Evolutionary conservation across 2,888 invertebrate genomes (phyloP).

Genomic region (Sycophila texana): DNA sequence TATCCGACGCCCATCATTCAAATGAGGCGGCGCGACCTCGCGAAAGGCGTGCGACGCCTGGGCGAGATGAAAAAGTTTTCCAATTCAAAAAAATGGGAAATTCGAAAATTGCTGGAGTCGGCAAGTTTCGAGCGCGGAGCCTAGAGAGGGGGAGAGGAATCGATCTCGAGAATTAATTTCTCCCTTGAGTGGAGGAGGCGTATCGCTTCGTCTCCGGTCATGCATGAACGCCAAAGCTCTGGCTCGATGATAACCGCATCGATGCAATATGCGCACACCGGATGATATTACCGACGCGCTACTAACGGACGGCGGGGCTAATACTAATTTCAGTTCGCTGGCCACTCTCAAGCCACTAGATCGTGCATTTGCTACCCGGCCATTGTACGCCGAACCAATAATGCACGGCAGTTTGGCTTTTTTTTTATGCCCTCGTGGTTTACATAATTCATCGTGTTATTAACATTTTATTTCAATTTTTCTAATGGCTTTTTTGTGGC

Average conservation of each 20-base stretch:
- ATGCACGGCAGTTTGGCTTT: no score
- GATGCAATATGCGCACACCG: constrained; percentile 37
- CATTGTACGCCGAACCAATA: no score
- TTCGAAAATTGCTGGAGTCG: not conserved
- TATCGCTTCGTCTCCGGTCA: constrained; percentile 39
- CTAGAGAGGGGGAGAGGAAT: not conserved
- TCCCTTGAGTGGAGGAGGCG: constrained; percentile 41
- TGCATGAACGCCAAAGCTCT: constrained; percentile 13
- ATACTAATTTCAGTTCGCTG: constrained; percentile 35
- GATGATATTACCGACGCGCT: constrained; percentile 24
- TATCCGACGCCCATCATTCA: no score
- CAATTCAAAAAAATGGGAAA: not conserved
- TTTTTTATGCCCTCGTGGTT: no score
- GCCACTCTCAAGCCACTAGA: constrained; percentile 23
- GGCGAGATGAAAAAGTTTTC: not conserved
- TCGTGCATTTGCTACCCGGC: constrained; percentile 22
- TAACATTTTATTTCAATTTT: no score
- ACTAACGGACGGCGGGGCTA: not conserved
- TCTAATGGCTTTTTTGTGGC: no score
- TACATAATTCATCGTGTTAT: no score
- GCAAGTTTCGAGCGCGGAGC: not conserved
- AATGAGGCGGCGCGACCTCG: no score
- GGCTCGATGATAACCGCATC: constrained; percentile 22
- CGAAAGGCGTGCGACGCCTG: no score
- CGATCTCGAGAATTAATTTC: constrained; percentile 43